These are phyloP conservation scores for Rhinopithecus roxellana DNA, from an alignment of 2,113 vertebrate genomes.

Conservation along the genomic window DNA sequence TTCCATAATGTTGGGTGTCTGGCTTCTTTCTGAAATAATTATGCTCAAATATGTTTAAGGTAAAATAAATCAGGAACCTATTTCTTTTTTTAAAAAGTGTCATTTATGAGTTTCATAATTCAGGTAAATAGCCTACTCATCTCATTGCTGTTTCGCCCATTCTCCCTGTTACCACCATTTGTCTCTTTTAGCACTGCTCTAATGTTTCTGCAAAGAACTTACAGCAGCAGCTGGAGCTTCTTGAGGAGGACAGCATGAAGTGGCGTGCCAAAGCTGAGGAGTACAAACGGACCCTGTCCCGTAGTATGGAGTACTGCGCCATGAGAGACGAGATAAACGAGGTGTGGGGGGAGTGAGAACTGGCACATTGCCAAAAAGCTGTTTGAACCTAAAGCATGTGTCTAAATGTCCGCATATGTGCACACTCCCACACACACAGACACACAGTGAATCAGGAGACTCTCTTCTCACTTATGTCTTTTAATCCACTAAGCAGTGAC, in stretches of 20 bases:
- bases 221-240: conserved; percentile 83
- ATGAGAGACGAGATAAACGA: conserved; percentile 87
- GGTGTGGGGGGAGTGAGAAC: conserved; percentile 73
- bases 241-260: conserved; percentile 80
- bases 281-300: conserved; percentile 77
- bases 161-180: neutral
- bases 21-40: conserved; percentile 53
- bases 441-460: neutral
- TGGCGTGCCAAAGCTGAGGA: conserved; percentile 81
- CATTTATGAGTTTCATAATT: neutral
- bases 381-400: neutral
- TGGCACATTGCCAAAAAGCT: neutral
- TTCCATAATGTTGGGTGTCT: neutral
- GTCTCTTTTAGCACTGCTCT: conserved; percentile 81
- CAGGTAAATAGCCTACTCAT: neutral
- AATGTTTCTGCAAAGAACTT: conserved; percentile 85
- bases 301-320: conserved; percentile 77
- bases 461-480: neutral
- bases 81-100: neutral
- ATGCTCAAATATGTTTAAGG: conserved; percentile 32
- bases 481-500: neutral
- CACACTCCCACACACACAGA: neutral
- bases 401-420: neutral
- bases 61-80: neutral
- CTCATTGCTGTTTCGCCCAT: neutral